phyloP scores from a whole-genome alignment of 2,113 vertebrate species.

The Forbesichthys agassizii region DNA sequence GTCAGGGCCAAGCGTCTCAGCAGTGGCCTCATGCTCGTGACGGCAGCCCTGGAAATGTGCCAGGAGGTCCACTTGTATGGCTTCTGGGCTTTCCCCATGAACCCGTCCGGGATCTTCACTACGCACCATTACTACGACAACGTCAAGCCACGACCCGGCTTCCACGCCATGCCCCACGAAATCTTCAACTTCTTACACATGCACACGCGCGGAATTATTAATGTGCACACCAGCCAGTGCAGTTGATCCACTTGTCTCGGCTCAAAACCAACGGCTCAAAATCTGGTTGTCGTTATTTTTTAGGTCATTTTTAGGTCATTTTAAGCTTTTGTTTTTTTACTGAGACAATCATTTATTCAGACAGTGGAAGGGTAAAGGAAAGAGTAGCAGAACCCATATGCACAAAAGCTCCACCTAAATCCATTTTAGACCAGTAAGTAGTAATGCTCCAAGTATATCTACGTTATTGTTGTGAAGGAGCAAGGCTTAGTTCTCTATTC shows the following conservation, averaged over 20 bases:
- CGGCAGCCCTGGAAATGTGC: conserved; percentile 93
- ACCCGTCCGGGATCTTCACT: conserved; percentile 91
- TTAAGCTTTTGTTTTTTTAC: not conserved
- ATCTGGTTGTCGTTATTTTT: not conserved
- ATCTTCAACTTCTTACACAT: conserved; percentile 97
- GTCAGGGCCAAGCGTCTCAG: conserved; percentile 91
- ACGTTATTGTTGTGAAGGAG: no score
- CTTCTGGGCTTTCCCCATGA: conserved; percentile 98
- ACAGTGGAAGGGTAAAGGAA: not conserved
- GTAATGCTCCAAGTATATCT: no score
- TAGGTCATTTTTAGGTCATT: not conserved
- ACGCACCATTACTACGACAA: conserved; percentile 99
- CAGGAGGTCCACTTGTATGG: conserved; percentile 97
- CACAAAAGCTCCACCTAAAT: not conserved
- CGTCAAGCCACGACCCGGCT: conserved; percentile 95
- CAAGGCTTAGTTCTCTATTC: conserved; percentile 5
- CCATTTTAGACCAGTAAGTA: not conserved
- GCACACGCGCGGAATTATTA: conserved; percentile 92
- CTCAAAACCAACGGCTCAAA: not conserved
- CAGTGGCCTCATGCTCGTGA: conserved; percentile 93
- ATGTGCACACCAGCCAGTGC: conserved; percentile 89
- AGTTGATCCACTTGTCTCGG: conserved; percentile 58
- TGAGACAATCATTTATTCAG: not conserved
- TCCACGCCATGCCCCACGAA: conserved; percentile 97
- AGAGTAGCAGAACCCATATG: not conserved